phyloP scores from a whole-genome alignment of 2,888 invertebrate genomes.

The Formica aserva region DNA sequence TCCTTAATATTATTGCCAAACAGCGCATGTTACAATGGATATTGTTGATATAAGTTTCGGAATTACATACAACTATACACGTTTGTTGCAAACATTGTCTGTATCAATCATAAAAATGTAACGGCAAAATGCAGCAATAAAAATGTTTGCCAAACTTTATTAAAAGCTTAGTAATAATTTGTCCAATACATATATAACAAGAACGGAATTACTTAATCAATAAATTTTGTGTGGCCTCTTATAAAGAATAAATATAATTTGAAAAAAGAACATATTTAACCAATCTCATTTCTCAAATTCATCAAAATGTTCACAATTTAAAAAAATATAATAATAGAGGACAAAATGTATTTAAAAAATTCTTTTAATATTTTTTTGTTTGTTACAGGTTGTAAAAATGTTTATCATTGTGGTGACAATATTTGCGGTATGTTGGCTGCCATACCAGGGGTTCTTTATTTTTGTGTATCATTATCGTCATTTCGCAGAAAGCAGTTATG shows the following conservation, averaged over 20 bases:
- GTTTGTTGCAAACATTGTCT: neutral
- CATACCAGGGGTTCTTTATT: slow-evolving; percentile 95
- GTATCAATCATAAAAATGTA: neutral
- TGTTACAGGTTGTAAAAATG: slow-evolving; percentile 93
- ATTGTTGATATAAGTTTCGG: neutral
- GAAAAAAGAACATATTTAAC: neutral
- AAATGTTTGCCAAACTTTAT: neutral
- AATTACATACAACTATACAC: slow-evolving; percentile 12
- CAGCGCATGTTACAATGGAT: neutral
- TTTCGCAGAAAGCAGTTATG: slow-evolving; percentile 89
- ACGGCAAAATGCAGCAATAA: neutral
- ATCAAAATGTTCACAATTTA: neutral
- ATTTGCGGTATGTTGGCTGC: slow-evolving; percentile 95
- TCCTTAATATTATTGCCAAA: slow-evolving; percentile 2
- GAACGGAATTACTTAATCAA: neutral
- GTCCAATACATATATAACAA: neutral
- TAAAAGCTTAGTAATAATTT: neutral
- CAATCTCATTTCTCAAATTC: neutral
- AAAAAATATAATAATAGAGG: neutral
- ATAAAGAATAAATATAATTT: too few species aligned
- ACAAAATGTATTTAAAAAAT: neutral
- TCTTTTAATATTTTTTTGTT: neutral
- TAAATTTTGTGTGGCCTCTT: too few species aligned
- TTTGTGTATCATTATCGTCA: slow-evolving; percentile 91
- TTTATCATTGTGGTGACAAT: slow-evolving; percentile 94